phyloP scores from a whole-genome alignment of 2,797 vertebrate species.

The Sardinella longiceps region DNA sequence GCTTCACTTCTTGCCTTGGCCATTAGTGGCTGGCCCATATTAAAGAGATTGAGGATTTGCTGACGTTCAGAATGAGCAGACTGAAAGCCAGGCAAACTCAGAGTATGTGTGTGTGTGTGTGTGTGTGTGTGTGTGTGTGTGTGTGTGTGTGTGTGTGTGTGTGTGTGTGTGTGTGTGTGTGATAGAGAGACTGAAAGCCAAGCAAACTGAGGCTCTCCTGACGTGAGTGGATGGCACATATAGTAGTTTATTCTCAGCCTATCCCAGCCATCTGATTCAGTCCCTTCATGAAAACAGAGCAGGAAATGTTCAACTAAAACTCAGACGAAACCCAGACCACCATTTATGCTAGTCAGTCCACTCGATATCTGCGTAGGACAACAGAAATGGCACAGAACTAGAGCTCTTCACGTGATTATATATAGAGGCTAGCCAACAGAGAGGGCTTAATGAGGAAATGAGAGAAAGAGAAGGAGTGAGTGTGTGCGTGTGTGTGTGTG shows the following conservation, averaged over 20 bases:
- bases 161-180: no score
- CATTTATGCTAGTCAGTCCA: slow-evolving; percentile 44
- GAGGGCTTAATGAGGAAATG: not conserved
- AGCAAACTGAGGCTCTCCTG: slow-evolving; percentile 3
- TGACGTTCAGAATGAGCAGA: slow-evolving; percentile 50
- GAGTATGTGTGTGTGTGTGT: no score
- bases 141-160: no score
- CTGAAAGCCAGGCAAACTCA: slow-evolving; percentile 14
- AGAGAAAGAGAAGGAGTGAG: not conserved
- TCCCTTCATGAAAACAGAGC: slow-evolving; percentile 26
- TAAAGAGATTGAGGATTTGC: slow-evolving; percentile 54
- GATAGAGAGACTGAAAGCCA: slow-evolving; percentile 19
- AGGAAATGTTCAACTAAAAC: slow-evolving; percentile 35
- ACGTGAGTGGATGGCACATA: not conserved
- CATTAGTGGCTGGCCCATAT: slow-evolving; percentile 52
- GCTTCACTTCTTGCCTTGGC: slow-evolving; percentile 60
- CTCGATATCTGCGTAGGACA: slow-evolving; percentile 28
- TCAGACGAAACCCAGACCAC: slow-evolving; percentile 33
- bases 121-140: no score
- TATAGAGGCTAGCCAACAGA: not conserved
- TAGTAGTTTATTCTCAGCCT: no score
- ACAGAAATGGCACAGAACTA: slow-evolving; percentile 30
- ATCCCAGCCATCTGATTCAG: slow-evolving; percentile 29
- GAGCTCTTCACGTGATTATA: slow-evolving; percentile 44
- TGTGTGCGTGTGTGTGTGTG: not conserved